A percentile compares a stretch with the other conserved stretches of the same genome.
Conservation (phyloP, 2,113 vertebrate species). For the Myocastor coypus region DNA sequence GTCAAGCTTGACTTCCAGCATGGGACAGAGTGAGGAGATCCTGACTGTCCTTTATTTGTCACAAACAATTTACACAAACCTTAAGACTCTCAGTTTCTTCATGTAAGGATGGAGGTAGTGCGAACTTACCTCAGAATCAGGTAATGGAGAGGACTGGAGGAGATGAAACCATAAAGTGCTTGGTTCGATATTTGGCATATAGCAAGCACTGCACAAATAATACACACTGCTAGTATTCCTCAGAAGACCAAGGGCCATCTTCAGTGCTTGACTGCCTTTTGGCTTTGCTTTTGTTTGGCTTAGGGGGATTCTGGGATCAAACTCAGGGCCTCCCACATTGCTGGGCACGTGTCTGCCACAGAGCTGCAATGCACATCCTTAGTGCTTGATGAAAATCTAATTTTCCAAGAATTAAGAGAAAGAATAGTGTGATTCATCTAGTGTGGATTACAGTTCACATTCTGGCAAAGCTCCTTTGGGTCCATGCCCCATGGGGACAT, state of each 20-base stretch:
- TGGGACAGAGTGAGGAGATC: background rate
- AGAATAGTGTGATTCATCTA: background rate
- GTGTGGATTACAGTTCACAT: background rate
- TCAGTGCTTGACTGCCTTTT: background rate
- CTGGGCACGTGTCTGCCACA: background rate
- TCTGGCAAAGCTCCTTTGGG: background rate
- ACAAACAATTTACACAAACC: background rate
- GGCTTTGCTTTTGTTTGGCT: background rate
- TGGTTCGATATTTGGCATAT: background rate
- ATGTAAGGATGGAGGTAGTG: background rate
- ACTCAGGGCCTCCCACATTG: background rate
- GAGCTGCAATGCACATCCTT: background rate
- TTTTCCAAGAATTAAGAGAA: background rate
- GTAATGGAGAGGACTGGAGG: background rate
- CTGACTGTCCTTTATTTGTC: background rate
- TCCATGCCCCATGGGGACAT: background rate
- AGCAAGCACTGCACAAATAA: background rate
- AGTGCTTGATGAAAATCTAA: background rate
- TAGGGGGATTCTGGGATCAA: background rate
- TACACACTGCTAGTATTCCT: background rate
- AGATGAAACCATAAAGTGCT: background rate
- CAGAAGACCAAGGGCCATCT: background rate
- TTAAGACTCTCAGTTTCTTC: constrained; percentile 18
- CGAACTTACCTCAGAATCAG: background rate
- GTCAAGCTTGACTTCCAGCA: background rate